Evolutionary conservation across 2,888 invertebrate genomes (phyloP), one percentile per base, ranked within the genome.

Genomic region (Dicyrtomina minuta): DNA sequence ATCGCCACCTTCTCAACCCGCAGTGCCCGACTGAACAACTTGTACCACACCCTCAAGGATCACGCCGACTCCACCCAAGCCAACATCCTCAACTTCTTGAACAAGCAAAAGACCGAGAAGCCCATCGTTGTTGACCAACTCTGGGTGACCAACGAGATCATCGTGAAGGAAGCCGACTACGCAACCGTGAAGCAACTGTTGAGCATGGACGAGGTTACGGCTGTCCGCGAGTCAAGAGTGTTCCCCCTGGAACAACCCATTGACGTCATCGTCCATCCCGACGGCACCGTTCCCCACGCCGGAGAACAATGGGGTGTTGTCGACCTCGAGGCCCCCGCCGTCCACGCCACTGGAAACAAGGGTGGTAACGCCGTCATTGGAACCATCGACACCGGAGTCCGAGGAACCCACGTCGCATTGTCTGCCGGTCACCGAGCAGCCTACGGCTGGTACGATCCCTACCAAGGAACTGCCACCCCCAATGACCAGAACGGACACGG

Each of bases 401-500:
- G 66, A 20, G 59, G n/a, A 22, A 70, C 59, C 4, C 70, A 70
- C 64, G 65, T 59, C 15, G 65, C 70, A 0, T 20, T 70, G 12
- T 12, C 2, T 15, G 20, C 39, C 17, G 66, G 59, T 20, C 44
- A 4, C n/a, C 20, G 53, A 6, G 46, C 2, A 0, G 22, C 26
- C 20, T 46, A 66, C 58, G 66, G 66, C 12, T 70, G 70, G 70
- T 70, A n/a, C 33, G 70, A 70, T 20, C 70, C 70, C n/a, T 20
- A n/a, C 5, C 1, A 6, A 22, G 17, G 27, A 12, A n/a, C 53
- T 13, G 13, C 41, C 15, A 22, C 2, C 24, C 70, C 70, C 5
- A 41, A n/a, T 22, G 68, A 68, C 33, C 6, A 24, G 8, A n/a
- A 39, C 12, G 68, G 68, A n/a, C 68, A 68, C 20, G 70, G 70